Evolutionary conservation across 1,140 invertebrate species (phyloP), one percentile per base, ranked within the genome.

Genomic region (Lithobius niger): DNA sequence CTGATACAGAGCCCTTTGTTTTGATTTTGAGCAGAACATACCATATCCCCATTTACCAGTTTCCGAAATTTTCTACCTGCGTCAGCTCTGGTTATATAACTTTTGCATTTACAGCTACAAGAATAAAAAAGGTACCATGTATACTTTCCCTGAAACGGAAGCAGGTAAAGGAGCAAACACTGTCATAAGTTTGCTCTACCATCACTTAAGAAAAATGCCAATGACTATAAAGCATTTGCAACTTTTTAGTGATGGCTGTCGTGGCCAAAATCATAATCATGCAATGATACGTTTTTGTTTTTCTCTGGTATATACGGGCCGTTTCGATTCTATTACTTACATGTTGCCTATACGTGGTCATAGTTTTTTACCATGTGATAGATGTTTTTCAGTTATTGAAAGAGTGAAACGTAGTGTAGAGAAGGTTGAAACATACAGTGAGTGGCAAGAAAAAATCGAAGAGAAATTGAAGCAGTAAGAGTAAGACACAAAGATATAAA

Each of bases 1-100:
- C n/a, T n/a, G n/a, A n/a, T n/a, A n/a, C n/a, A n/a, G n/a, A 45
- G 43, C 43, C 6, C 43, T 45, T 18, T 45, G 43, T 18, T 52
- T 27, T 16, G 50, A 52, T 31, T 52, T 19, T 31, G 19, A 18
- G 3, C 26, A 52, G 25, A 52, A 52, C 19, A 4, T 52, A 18
- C 27, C 50, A 4, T 52, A 4, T 3, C 50, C 25, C 3, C 26
- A 27, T n/a, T 18, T 52, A 18, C 25, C 50, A 4, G 50, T 52
- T 27, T 22, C 13, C 13, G 27, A 52, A 52, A 13, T 52, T n/a
- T 52, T 52, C 22, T 31, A 52, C 22, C 13, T 24, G 6, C 48
- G 25, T 6, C 48, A 50, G 25, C 19, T 52, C n/a, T 28, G 27
- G 50, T 6, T 52, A 4, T 13, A 52, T 36, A 22, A 28, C 13